Evolutionary conservation across 2,113 vertebrate genomes (phyloP), one percentile per base, ranked within the genome.

Genomic region (Paedocypris sp.): DNA sequence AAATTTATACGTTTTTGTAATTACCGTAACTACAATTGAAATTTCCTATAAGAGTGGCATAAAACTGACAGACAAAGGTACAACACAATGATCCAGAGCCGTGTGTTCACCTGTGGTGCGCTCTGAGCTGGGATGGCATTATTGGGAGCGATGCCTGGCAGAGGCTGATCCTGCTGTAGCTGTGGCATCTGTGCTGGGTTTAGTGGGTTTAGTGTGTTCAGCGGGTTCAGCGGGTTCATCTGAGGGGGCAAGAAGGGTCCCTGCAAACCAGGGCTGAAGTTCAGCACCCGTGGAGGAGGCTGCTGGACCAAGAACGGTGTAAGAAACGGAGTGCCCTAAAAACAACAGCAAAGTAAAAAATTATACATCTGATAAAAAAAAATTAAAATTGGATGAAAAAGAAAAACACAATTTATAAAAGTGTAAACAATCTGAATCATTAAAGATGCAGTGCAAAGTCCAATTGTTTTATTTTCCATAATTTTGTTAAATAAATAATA

Each of bases 301-400:
- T 80, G 76, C 68, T 83, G 85, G 46, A 84, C 45, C 33, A 85
- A 63, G 47, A 69, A 83, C 20, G 79, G 82, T 2, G 80, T 67
- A 1, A 85, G 35, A 25, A 85, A 38, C 3, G 74, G 70, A 10
- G 77, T 41, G 0, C 28, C 82, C 82, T 86, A 59, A 3, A 59
- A 18, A 42, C 28, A 28, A 45, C n/a, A n/a, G 28, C 10, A 32
- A 57, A 2, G 2, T 15, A 18, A 18, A n/a, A 7, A 7, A n/a
- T n/a, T n/a, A n/a, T n/a, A n/a, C n/a, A n/a, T n/a, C n/a, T n/a
- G n/a, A n/a, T n/a, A n/a, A n/a, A n/a, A n/a, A n/a, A n/a, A n/a
- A n/a, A n/a, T n/a, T n/a, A n/a, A n/a, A n/a, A n/a, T n/a, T n/a
- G n/a, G n/a, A n/a, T n/a, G n/a, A n/a, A n/a, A n/a, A n/a, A n/a